phyloP scores from a whole-genome alignment of 1,140 invertebrate species.

The Macrotrachela quadricornifera region DNA sequence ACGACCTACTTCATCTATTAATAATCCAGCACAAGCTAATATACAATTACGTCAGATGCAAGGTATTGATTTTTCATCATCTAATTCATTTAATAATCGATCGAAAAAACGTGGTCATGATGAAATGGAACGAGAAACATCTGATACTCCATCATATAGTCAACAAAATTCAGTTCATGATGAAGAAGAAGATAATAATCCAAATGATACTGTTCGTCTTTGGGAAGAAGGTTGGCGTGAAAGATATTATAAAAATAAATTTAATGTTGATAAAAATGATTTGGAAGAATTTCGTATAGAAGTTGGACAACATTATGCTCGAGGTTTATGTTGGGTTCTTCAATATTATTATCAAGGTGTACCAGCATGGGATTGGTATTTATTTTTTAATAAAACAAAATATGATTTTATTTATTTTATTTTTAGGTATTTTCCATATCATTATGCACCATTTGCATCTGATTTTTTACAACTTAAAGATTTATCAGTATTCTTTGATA shows the following conservation, averaged over 20 bases:
- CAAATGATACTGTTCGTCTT: constrained; percentile 72
- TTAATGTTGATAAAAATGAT: constrained; percentile 59
- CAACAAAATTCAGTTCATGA: constrained; percentile 27
- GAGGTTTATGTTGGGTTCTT: constrained; percentile 88
- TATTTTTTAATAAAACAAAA: no score
- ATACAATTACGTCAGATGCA: no score
- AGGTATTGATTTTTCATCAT: no score
- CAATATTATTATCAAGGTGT: constrained; percentile 96
- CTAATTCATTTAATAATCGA: no score
- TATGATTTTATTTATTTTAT: no score
- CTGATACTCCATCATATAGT: not conserved
- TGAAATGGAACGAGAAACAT: not conserved
- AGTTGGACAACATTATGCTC: constrained; percentile 72
- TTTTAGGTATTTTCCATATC: constrained; percentile 70
- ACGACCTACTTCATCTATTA: constrained; percentile 9
- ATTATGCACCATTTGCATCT: constrained; percentile 98
- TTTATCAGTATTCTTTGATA: constrained; percentile 63
- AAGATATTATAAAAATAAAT: constrained; percentile 87
- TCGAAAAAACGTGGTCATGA: no score
- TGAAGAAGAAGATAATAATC: constrained; percentile 47
- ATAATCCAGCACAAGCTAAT: constrained; percentile 13
- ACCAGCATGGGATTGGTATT: constrained; percentile 84
- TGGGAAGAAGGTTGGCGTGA: constrained; percentile 97
- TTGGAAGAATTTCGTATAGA: constrained; percentile 55
- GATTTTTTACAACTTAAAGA: constrained; percentile 68